A percentile compares a stretch with the other conserved stretches of the same genome.
Conservation (phyloP, 2,797 vertebrate genomes). For the Siniperca scherzeri region DNA sequence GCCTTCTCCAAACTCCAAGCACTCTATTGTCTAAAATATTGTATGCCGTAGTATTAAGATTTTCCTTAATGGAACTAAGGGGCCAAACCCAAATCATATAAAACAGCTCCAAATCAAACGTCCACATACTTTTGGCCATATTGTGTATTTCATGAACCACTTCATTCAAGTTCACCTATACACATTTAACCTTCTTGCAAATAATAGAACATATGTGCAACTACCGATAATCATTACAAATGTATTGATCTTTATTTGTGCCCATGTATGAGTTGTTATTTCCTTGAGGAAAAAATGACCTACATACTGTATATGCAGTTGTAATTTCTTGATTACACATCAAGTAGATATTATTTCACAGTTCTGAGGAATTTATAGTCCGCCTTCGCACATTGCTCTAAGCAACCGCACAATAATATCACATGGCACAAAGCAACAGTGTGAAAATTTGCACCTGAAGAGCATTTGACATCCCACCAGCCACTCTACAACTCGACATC, state of each 20-base stretch:
- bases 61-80: background rate
- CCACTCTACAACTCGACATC: constrained; percentile 39
- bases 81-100: background rate
- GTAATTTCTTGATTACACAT: constrained; percentile 14
- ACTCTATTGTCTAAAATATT: background rate
- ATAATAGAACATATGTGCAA: background rate
- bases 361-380: constrained; percentile 39
- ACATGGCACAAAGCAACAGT: constrained; percentile 21
- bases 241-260: background rate
- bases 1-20: background rate
- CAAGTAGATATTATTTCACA: constrained; percentile 18
- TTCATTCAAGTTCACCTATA: background rate
- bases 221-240: background rate
- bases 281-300: background rate
- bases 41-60: background rate
- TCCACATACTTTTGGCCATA: background rate
- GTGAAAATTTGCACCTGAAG: constrained; percentile 57
- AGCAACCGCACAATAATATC: constrained; percentile 44
- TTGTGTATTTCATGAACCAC: background rate
- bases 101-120: background rate
- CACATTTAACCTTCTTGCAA: background rate
- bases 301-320: background rate
- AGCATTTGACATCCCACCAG: constrained; percentile 59
- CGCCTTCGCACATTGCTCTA: constrained; percentile 42
- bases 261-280: background rate